Evolutionary conservation across 2,888 invertebrate species (phyloP), one percentile per base, ranked within the genome.

Genomic region (Meliscaeva auricollis): DNA sequence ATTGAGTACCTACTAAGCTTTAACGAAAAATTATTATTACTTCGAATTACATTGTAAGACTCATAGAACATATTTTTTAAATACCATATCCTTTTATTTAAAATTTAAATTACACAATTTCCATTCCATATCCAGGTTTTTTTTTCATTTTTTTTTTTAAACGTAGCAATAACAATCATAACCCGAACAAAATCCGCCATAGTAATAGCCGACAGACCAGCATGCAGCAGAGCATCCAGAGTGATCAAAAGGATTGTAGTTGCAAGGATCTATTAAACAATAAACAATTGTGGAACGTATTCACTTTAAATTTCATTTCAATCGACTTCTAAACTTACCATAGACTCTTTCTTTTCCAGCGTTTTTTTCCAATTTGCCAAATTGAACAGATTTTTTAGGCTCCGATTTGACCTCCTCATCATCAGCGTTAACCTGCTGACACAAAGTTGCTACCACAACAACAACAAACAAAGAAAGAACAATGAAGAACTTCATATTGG

Each of bases 101-200:
- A 62, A 4, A 3, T 58, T 35, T 20, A 35, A 30, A 52, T 15
- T 30, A 22, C 3, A 46, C 26, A 44, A 5, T 26, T 54, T 54
- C 13, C 26, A 15, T 44, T 5, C n/a, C 15, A 15, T 26, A 15
- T n/a, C 8, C n/a, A 11, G 17, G 1, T 32, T 17, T 4, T 3
- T 26, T 26, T 38, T 8, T 8, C 9, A 9, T 8, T 41, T 26
- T 7, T 15, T 44, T 3, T 35, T 35, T 26, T 64, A 48, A 41
- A 66, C n/a, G 6, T 62, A 69, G 32, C 83, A 83, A 46, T 74
- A 78, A n/a, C 83, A 83, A 52, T 26, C 30, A 20, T 78, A 69
- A 4, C 68, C 73, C 6, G 69, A 22, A 46, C 83, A 83, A n/a
- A 74, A 13, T 9, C 83, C 83, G 0, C 78, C 83, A 35, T 64